Evolutionary conservation across 1,140 invertebrate genomes (phyloP).

Genomic region (Epicauta chinensis): DNA sequence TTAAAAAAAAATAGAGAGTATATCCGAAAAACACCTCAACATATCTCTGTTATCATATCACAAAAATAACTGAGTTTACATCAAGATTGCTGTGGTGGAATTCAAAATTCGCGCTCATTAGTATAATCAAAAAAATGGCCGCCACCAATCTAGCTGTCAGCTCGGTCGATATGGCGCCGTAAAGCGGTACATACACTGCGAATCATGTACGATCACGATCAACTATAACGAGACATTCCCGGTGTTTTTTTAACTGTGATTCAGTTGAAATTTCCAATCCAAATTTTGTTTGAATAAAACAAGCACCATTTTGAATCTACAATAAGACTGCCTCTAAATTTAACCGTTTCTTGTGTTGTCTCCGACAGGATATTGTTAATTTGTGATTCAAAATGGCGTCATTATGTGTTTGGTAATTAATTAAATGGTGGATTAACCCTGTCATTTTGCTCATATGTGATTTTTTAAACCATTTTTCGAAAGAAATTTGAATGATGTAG

Average conservation of each 20-base stretch:
- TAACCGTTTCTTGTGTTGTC: no score
- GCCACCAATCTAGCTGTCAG: no score
- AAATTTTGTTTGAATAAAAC: no score
- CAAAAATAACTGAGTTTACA: no score
- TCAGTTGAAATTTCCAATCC: constrained; percentile 19
- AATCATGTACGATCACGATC: background rate
- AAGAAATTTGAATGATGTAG: constrained; percentile 13
- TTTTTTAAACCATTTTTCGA: constrained; percentile 1
- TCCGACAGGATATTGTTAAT: background rate
- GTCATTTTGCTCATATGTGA: constrained; percentile 5
- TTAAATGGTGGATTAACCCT: background rate
- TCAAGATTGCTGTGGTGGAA: no score
- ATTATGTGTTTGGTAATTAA: background rate
- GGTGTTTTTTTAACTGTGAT: constrained; percentile 33
- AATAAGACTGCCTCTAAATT: background rate
- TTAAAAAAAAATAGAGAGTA: no score
- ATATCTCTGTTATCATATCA: constrained; percentile 1
- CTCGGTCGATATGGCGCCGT: no score
- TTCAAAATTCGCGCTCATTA: no score
- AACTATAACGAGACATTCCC: constrained; percentile 25
- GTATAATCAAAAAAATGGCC: no score
- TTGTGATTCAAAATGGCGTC: background rate
- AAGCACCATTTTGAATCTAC: no score
- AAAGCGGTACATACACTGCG: constrained; percentile 3
- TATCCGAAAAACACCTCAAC: background rate